A percentile compares a stretch with the other conserved stretches of the same genome.
Conservation (phyloP, 2,113 vertebrate genomes). For the Microtus richardsoni region DNA sequence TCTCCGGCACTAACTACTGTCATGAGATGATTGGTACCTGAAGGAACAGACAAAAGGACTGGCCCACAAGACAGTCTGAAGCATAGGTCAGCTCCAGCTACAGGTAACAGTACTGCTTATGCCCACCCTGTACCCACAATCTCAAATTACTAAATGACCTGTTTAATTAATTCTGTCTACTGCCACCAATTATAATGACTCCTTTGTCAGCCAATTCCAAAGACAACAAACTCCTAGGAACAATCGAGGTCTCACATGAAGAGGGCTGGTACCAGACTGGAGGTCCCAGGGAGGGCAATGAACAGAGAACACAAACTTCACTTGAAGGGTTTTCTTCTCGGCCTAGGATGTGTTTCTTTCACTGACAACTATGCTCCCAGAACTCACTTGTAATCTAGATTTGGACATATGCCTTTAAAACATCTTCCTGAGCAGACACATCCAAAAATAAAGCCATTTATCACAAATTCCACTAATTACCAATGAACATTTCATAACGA, state of each 20-base stretch:
- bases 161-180: not conserved
- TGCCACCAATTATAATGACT: not conserved
- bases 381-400: not conserved
- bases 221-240: not conserved
- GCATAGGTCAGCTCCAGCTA: not conserved
- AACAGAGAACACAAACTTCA: not conserved
- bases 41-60: not conserved
- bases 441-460: not conserved
- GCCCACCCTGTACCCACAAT: not conserved
- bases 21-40: not conserved
- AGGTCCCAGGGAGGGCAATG: not conserved
- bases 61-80: not conserved
- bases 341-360: not conserved
- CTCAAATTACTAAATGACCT: not conserved
- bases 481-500: not conserved
- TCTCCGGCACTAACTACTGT: not conserved
- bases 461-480: not conserved
- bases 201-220: not conserved
- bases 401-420: not conserved
- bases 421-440: not conserved
- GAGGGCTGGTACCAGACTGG: not conserved
- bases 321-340: not conserved
- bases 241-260: not conserved
- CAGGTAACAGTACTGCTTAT: not conserved
- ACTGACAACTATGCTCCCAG: not conserved